Conservation (phyloP, 2,888 invertebrate genomes). For the Zele albiditarsus region DNA sequence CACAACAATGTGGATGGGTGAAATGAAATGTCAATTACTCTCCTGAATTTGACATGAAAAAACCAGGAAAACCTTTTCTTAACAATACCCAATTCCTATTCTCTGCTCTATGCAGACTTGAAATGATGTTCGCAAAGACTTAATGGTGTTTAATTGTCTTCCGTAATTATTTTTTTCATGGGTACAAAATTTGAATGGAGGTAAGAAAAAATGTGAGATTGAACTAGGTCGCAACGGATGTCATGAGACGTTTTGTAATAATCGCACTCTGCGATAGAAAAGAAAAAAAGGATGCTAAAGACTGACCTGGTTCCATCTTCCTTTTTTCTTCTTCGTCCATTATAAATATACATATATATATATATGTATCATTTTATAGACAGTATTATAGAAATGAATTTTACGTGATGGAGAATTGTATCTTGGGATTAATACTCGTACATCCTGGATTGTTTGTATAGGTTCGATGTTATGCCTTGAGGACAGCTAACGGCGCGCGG, state of each 20-base stretch:
- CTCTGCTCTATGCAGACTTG: not conserved
- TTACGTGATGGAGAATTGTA: not conserved
- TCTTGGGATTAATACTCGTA: not conserved
- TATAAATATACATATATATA: no score
- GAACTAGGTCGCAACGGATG: conserved; percentile 1
- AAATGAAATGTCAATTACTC: no score
- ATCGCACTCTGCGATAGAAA: not conserved
- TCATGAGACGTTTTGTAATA: not conserved
- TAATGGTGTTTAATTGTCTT: not conserved
- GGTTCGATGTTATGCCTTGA: conserved; percentile 63
- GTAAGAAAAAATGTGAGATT: not conserved
- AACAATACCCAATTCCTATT: no score
- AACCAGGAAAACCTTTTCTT: no score
- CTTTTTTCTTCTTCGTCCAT: not conserved
- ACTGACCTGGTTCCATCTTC: conserved; percentile 21
- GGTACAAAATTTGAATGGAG: not conserved
- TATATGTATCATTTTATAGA: no score
- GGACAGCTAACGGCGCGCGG: conserved; percentile 49
- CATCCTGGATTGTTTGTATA: conserved; percentile 33
- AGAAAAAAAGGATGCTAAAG: not conserved
- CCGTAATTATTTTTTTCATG: not conserved
- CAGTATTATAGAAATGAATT: not conserved
- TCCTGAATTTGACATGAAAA: no score
- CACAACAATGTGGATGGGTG: no score
- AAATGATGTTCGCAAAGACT: not conserved